Percentiles rank a stretch among this genome's conserved stretches.
Evolutionary conservation across 2,797 vertebrate species (phyloP).

Genomic region (Petrocephalus schoutedeni): DNA sequence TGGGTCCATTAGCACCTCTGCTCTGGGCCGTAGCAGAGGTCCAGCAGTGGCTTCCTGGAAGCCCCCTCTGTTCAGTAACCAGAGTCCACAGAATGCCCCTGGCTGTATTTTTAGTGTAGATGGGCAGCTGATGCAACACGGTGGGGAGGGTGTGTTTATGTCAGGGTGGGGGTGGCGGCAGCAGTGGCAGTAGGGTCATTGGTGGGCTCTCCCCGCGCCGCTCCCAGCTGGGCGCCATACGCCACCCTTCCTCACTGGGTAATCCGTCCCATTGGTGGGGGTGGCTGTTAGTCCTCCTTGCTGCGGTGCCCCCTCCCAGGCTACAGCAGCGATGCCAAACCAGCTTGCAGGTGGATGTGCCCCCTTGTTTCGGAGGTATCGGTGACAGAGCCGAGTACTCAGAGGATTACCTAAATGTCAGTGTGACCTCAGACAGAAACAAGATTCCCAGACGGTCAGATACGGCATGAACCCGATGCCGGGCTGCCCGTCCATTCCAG

Average conservation of each 20-base stretch:
- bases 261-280: neutral
- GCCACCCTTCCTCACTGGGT: neutral
- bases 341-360: neutral
- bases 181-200: neutral
- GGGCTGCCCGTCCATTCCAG: neutral
- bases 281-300: neutral
- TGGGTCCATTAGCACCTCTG: neutral
- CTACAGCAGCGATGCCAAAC: neutral
- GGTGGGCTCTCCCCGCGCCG: neutral
- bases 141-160: neutral
- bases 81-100: neutral
- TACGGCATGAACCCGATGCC: neutral
- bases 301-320: neutral
- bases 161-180: neutral
- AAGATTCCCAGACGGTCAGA: neutral
- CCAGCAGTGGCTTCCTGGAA: conserved; percentile 12
- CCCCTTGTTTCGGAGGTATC: neutral
- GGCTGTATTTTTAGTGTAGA: conserved; percentile 14
- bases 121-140: conserved; percentile 12
- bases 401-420: conserved; percentile 12
- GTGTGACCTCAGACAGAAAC: neutral
- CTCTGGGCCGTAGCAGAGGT: neutral
- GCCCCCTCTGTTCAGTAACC: conserved; percentile 11
- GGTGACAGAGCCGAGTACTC: neutral
- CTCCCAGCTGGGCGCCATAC: neutral